A percentile compares a stretch with the other conserved stretches of the same genome.
These are phyloP conservation scores for Urosaurus nigricauda DNA, from an alignment of 2,797 vertebrate species.

Conservation along the genomic window DNA sequence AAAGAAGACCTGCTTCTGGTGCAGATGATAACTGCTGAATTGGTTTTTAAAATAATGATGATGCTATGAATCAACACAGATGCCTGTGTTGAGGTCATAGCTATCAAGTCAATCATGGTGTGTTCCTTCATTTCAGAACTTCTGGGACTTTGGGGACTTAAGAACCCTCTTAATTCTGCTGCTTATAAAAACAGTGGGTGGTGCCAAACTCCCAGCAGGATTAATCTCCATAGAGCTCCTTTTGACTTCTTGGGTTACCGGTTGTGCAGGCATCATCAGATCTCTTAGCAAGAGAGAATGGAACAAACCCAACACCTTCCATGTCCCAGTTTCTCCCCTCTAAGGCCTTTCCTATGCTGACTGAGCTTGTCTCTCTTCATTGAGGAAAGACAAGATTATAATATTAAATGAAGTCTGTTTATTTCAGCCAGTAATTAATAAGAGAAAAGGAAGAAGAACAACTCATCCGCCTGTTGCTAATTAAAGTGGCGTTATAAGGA, in stretches of 20 bases:
- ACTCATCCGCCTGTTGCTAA: conserved; percentile 61
- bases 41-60: neutral
- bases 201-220: neutral
- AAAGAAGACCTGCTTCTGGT: neutral
- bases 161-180: neutral
- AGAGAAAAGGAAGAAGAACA: conserved; percentile 15
- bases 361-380: conserved; percentile 14
- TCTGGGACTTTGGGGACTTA: neutral
- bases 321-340: neutral
- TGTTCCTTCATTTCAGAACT: neutral
- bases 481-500: conserved; percentile 34
- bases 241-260: neutral
- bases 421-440: conserved; percentile 44
- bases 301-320: neutral
- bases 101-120: neutral
- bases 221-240: neutral
- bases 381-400: conserved; percentile 14
- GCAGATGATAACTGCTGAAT: neutral
- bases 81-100: neutral
- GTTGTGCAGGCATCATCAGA: neutral
- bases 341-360: neutral
- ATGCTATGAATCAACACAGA: no score
- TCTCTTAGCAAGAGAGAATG: neutral
- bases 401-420: conserved; percentile 38
- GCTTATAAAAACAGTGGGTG: neutral